Evolutionary conservation across 2,113 vertebrate species (phyloP).

Genomic region (Motacilla tschutschensis): DNA sequence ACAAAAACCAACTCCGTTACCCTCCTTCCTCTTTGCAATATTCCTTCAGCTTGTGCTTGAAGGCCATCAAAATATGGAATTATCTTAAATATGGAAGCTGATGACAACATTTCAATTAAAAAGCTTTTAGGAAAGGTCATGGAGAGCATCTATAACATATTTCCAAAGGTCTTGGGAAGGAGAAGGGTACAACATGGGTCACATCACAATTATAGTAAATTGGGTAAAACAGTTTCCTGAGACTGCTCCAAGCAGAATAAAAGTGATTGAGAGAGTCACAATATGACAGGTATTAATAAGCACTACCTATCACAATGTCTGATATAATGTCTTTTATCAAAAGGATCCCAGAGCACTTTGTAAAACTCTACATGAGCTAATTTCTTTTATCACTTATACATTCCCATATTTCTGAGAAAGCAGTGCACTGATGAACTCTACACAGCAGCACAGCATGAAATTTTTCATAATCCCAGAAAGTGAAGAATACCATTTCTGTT

Average conservation of each 20-base stretch:
- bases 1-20: not conserved
- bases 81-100: slow-evolving; percentile 13
- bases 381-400: not conserved
- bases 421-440: slow-evolving; percentile 9
- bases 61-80: slow-evolving; percentile 33
- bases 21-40: not conserved
- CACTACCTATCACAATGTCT: slow-evolving; percentile 6
- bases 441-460: slow-evolving; percentile 2
- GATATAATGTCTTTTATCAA: slow-evolving; percentile 6
- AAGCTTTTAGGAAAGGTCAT: slow-evolving; percentile 43
- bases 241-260: slow-evolving; percentile 4
- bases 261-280: slow-evolving; percentile 54
- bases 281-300: slow-evolving; percentile 41
- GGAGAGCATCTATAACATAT: slow-evolving; percentile 7
- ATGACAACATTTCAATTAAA: slow-evolving; percentile 51
- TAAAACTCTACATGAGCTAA: slow-evolving; percentile 14
- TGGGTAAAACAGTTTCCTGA: slow-evolving; percentile 29
- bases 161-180: slow-evolving; percentile 27
- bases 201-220: slow-evolving; percentile 16
- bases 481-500: not conserved
- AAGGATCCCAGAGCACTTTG: slow-evolving; percentile 33
- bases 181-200: slow-evolving; percentile 1
- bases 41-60: not conserved
- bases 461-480: slow-evolving; percentile 19
- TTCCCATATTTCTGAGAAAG: slow-evolving; percentile 12